These are phyloP conservation scores for Cololabis saira DNA, from an alignment of 2,113 vertebrate genomes.

Conservation along the genomic window DNA sequence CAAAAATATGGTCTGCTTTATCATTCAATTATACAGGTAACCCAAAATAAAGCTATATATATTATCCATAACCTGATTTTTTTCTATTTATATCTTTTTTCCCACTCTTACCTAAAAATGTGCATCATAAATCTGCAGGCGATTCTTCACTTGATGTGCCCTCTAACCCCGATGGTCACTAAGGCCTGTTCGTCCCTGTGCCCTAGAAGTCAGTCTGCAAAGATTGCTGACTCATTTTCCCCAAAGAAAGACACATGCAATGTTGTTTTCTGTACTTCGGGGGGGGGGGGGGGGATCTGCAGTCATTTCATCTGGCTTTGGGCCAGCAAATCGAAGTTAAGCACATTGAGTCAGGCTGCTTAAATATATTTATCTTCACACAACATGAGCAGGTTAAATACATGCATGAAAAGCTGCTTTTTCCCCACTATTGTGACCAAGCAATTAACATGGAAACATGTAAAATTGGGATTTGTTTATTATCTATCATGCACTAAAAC, in stretches of 20 bases:
- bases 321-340: background rate
- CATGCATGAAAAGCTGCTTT: background rate
- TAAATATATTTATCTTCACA: background rate
- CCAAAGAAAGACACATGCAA: conserved; percentile 5
- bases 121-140: conserved; percentile 9
- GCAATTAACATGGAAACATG: too few relatives aligned
- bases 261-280: background rate
- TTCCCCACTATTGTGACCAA: too few relatives aligned
- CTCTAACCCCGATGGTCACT: conserved; percentile 38
- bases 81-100: background rate
- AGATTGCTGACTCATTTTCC: conserved; percentile 56
- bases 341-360: background rate
- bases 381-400: background rate
- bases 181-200: conserved; percentile 26
- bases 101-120: background rate
- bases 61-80: too few relatives aligned
- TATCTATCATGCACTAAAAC: too few relatives aligned
- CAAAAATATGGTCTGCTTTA: too few relatives aligned
- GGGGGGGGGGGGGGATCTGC: too few relatives aligned
- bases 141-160: conserved; percentile 26
- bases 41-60: too few relatives aligned
- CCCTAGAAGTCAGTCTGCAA: conserved; percentile 33
- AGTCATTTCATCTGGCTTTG: background rate
- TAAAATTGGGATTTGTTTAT: too few relatives aligned
- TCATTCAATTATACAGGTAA: too few relatives aligned